Evolutionary conservation across 2,888 invertebrate species (phyloP), one percentile per base, ranked within the genome.

Genomic region (Epirrita christyi): DNA sequence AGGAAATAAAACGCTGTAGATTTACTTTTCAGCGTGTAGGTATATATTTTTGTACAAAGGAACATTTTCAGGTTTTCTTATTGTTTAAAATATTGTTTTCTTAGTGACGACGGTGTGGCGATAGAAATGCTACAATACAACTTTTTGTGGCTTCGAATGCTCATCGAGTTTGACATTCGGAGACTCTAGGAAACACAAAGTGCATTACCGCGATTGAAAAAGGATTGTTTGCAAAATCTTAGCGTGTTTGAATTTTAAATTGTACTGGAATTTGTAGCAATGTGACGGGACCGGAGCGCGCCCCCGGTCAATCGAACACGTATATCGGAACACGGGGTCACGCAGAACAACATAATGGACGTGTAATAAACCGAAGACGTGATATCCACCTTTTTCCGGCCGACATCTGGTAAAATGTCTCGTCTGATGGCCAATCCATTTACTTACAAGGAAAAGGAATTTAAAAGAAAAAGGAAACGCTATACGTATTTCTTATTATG

Each of bases 361-460:
- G 85, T 83, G 84, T 83, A 84, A 87, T 90, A 90, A 90, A 90
- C 80, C 75, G 76, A 75, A 85, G 83, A 89, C 89, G 89, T 89
- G 89, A 88, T 83, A 81, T 80, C 80, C 70, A 71, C 75, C 76
- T 77, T 79, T 79, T 77, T 73, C 72, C 71, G 64, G 67, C 64
- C 70, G 68, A 75, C 75, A 75, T 79, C 73, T 73, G 71, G 63
- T 64, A 73, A 80, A 79, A 75, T 71, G 74, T 72, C 70, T 70
- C 71, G 37, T 66, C 67, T 64, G 69, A 73, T 69, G 59, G 57
- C 61, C 67, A 67, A 68, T 68, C 66, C 66, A 63, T 73, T 71
- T 64, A 66, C 64, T 71, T 64, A 66, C 64, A 70, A 73, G 69
- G 64, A 63, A 64, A 64, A 64, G 52, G 64, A 64, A 70, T 68